Conservation (phyloP, 1,140 invertebrate species). For the Argopecten irradians region DNA sequence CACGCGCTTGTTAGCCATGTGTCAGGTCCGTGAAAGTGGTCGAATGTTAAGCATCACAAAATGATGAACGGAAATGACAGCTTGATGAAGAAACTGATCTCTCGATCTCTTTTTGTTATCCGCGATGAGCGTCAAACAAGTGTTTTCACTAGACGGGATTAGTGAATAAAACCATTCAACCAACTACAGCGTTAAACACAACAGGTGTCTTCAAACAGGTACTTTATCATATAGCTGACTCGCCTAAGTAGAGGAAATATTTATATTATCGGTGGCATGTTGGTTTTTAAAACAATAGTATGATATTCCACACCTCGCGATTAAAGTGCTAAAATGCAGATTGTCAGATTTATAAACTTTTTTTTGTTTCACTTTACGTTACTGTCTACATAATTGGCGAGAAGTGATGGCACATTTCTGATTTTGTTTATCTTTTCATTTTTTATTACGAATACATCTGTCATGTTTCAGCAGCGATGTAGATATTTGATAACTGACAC, state of each 20-base stretch:
- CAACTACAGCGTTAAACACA: neutral
- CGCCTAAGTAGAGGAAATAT: neutral
- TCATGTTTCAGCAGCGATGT: neutral
- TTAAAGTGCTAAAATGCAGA: neutral
- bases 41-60: neutral
- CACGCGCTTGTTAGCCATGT: neutral
- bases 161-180: neutral
- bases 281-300: conserved; percentile 5
- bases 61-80: neutral
- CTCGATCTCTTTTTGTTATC: neutral
- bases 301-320: neutral
- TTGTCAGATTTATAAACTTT: too few relatives aligned
- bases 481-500: neutral
- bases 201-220: conserved; percentile 1
- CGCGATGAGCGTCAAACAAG: neutral
- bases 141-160: neutral
- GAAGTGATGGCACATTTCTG: neutral
- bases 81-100: neutral
- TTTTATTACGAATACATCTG: conserved; percentile 7
- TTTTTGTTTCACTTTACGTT: too few relatives aligned
- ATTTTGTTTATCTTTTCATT: neutral
- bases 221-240: neutral
- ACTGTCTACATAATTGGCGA: neutral
- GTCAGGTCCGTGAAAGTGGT: neutral
- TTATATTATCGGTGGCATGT: neutral